Evolutionary conservation across 2,797 vertebrate genomes (phyloP).

Genomic region (Pipistrellus kuhlii): DNA sequence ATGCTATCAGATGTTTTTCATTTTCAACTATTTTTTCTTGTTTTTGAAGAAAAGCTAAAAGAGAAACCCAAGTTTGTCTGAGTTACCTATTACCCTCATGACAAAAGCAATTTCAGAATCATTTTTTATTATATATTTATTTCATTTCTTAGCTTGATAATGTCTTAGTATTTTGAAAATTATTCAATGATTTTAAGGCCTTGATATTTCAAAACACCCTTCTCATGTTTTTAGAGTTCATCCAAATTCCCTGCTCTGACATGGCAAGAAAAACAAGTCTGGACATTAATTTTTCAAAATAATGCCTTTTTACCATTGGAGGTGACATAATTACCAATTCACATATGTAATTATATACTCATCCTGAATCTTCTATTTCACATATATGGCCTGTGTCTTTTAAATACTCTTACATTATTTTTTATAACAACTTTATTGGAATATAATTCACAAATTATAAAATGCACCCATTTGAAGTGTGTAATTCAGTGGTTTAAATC

Average conservation of each 20-base stretch:
- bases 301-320: not conserved
- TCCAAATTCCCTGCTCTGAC: not conserved
- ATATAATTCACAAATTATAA: not conserved
- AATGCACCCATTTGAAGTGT: not conserved
- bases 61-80: not conserved
- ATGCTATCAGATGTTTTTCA: not conserved
- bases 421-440: not conserved
- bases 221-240: not conserved
- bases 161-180: constrained; percentile 13
- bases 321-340: not conserved
- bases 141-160: not conserved
- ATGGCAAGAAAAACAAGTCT: not conserved
- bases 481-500: not conserved
- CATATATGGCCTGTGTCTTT: not conserved
- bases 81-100: not conserved
- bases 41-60: not conserved
- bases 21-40: not conserved
- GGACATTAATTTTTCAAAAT: not conserved
- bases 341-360: not conserved
- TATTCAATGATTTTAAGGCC: not conserved
- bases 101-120: not conserved
- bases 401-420: not conserved
- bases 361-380: not conserved
- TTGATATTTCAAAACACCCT: not conserved
- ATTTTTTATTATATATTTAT: not conserved